Evolutionary conservation across 1,140 invertebrate species (phyloP).

Genomic region (Phenacoccus solenopsis): DNA sequence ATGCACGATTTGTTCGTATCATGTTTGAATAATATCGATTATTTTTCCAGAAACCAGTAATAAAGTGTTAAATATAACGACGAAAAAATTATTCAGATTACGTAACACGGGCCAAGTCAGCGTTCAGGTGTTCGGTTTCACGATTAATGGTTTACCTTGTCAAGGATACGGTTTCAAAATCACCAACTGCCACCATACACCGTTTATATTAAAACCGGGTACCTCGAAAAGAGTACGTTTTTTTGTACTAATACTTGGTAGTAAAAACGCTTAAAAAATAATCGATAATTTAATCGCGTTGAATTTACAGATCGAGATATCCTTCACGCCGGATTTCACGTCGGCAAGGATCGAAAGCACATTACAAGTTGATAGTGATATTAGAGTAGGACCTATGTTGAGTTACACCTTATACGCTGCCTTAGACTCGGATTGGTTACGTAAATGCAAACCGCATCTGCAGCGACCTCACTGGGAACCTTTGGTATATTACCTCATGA

Average conservation of each 20-base stretch:
- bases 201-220: slow-evolving; percentile 70
- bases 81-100: slow-evolving; percentile 73
- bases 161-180: slow-evolving; percentile 80
- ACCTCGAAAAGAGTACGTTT: slow-evolving; percentile 28
- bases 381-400: slow-evolving; percentile 35
- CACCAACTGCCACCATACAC: slow-evolving; percentile 53
- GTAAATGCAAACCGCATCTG: slow-evolving; percentile 54
- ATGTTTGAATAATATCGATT: neutral
- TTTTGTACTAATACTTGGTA: neutral
- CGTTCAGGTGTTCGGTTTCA: slow-evolving; percentile 60
- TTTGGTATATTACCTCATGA: slow-evolving; percentile 54
- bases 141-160: slow-evolving; percentile 59
- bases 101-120: slow-evolving; percentile 76
- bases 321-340: slow-evolving; percentile 88
- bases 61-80: slow-evolving; percentile 47
- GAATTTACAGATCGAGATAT: slow-evolving; percentile 57
- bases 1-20: neutral
- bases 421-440: slow-evolving; percentile 60
- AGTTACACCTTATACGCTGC: slow-evolving; percentile 68
- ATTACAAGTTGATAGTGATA: slow-evolving; percentile 44
- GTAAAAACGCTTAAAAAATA: slow-evolving; percentile 6
- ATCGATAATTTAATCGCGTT: neutral
- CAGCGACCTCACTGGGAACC: slow-evolving; percentile 69
- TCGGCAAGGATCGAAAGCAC: slow-evolving; percentile 58
- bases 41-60: neutral